These are phyloP conservation scores for Andricus grossulariae DNA, from an alignment of 1,140 invertebrate species.

Conservation along the genomic window DNA sequence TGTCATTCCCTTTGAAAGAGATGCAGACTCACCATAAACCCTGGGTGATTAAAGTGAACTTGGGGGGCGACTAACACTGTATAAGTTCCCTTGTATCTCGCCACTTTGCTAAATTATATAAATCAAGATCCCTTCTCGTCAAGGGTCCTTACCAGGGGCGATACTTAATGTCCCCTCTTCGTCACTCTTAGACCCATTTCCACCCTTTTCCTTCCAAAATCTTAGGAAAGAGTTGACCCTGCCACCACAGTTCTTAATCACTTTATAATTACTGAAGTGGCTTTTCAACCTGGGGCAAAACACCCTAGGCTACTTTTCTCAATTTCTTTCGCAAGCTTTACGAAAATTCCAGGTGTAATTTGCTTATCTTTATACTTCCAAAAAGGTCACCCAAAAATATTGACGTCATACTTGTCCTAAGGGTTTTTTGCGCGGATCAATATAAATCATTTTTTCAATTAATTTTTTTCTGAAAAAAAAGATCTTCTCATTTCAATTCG, in stretches of 20 bases:
- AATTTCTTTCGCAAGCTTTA: neutral
- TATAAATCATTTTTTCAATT: no score
- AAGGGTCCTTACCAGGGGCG: conserved; percentile 56
- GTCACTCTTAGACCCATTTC: conserved; percentile 22
- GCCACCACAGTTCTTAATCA: conserved; percentile 6
- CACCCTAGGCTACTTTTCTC: neutral
- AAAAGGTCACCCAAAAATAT: no score
- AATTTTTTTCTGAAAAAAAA: no score
- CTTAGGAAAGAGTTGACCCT: conserved; percentile 14
- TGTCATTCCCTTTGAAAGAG: neutral
- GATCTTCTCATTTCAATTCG: no score
- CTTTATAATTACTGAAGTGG: conserved; percentile 62
- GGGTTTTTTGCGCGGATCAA: no score
- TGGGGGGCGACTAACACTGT: conserved; percentile 58
- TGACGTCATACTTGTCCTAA: no score
- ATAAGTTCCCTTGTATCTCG: conserved; percentile 54
- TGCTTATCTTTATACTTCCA: no score
- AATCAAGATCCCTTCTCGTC: conserved; percentile 65
- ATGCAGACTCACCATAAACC: conserved; percentile 1
- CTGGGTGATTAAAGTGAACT: conserved; percentile 49
- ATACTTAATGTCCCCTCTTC: conserved; percentile 59
- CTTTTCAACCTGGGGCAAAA: conserved; percentile 49
- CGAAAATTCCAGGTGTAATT: no score
- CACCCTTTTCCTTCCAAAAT: conserved; percentile 31
- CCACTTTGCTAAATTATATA: conserved; percentile 74